Base-by-base conservation (phyloP, 2,797 vertebrate species). In the Megalops cyprinoides region DNA sequence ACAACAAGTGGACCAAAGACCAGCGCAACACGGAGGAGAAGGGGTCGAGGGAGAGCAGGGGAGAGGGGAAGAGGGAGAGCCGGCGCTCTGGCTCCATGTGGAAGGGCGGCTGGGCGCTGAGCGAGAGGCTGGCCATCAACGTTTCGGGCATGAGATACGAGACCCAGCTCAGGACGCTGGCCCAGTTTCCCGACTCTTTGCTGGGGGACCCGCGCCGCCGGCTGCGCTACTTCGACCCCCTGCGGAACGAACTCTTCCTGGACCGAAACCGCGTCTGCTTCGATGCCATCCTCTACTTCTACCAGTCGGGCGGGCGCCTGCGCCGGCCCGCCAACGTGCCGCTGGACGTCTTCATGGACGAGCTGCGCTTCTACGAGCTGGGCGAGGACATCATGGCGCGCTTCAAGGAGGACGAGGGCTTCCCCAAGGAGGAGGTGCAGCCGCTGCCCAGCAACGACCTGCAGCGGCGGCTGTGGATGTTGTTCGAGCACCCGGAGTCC, bases 401-500 rank as follows among this genome's bases (percentile, higher is more conserved):
- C 34, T 96, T 98, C 85, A 95, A 95, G 6, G 97, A 94, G 81
- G 98, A 98, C 3, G 97, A 98, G 83, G 97, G 97, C 15, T 97
- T 97, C 87, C 46, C 87, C 0, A 92, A 94, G 85, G 97, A 96
- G 78, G 95, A 91, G 74, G 93, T 94, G 53, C 91, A 88, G 4
- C 92, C 93, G 0, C 15, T 98, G 85, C 97, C 98, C 0, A 48
- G 90, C 0, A 95, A 91, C 0, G 90, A 95, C 5, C 53, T 96
- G 58, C 91, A 93, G 74, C 90, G 96, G 0, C 86, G 91, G 58
- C 93, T 98, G 20, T 98, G 97, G 97, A 90, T 97, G 91, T 87
- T 98, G 84, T 99, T 98, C 48, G 97, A 99, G 86, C 96, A 98
- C 83, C 97, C 97, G 0, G 97, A 98, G 90, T 98, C 96, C 0